Evolutionary conservation across 2,888 invertebrate genomes (phyloP), one percentile per base, ranked within the genome.

Genomic region (Habrosyne pyritoides): DNA sequence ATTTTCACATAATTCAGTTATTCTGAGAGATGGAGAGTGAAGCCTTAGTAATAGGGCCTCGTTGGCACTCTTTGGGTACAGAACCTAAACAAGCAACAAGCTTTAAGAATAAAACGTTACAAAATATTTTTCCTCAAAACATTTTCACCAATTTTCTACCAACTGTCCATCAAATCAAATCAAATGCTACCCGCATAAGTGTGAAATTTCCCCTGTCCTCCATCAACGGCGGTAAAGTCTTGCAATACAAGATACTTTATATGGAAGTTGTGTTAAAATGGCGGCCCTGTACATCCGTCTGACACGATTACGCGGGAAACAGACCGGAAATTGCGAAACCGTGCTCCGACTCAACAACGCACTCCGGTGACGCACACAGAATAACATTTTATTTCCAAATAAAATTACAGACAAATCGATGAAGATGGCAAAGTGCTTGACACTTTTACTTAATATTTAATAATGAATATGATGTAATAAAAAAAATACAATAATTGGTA

Each of bases 321-420:
- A 59, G 54, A 47, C 64, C 66, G 76, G 78, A 77, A 74, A 77
- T 77, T 76, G 69, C 63, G 59, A 57, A 61, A 48, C 67, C 57
- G 55, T 47, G 55, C 55, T 59, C 55, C 12, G 53, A 55, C 33
- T 53, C 54, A 55, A 53, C 48, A 60, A 54, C 57, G 52, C 60
- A 53, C 54, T 62, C 53, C 47, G 21, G 21, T 26, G 54, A 47
- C 53, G 18, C 51, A 30, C 36, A 50, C 6, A 2, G 42, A 42
- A 42, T 42, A 42, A 42, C 42, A 42, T 42, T 42, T 42, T 6
- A 18, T 18, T 24, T 24, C 3, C 21, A 18, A 18, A 14, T 30
- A 24, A 21, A 28, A 49, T 28, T 21, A 30, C 10, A 7, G 30
- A 50, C 22, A 26, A 21, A 18, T 50, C 10, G 50, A 42, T 18